phyloP scores from a whole-genome alignment of 2,797 vertebrate species.

The Fringilla coelebs region DNA sequence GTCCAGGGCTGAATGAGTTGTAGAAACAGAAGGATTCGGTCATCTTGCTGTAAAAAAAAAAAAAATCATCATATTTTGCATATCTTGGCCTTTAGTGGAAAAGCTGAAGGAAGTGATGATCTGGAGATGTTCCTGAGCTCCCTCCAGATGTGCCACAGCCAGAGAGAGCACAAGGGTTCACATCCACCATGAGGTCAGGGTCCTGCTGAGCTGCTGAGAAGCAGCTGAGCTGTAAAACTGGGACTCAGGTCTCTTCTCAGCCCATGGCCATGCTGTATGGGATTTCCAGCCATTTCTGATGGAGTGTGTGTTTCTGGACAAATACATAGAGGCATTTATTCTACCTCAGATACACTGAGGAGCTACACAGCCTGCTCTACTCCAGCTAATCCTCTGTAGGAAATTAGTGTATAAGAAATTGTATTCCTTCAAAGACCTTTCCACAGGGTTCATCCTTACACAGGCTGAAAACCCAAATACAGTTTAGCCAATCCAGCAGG shows the following conservation, averaged over 20 bases:
- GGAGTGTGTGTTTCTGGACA: not conserved
- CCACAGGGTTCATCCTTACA: not conserved
- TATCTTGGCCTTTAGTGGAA: not conserved
- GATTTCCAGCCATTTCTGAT: not conserved
- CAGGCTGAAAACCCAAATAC: not conserved
- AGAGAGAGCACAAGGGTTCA: not conserved
- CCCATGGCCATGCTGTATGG: not conserved
- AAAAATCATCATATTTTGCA: not conserved
- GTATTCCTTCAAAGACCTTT: not conserved
- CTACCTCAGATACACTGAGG: not conserved
- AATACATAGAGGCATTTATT: not conserved
- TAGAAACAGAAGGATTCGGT: not conserved
- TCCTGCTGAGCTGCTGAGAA: rapidly evolving
- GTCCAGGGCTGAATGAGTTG: not conserved
- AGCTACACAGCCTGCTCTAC: not conserved
- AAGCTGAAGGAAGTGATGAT: not conserved
- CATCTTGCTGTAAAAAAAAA: not conserved
- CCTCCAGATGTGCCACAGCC: not conserved
- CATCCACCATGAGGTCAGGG: not conserved
- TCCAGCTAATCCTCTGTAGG: not conserved
- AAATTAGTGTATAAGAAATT: not conserved
- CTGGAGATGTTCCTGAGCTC: not conserved
- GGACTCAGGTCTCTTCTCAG: not conserved
- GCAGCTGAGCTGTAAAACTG: not conserved
- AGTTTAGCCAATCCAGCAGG: not conserved